phyloP scores from a whole-genome alignment of 2,113 vertebrate species.

The Nycticebus coucang region DNA sequence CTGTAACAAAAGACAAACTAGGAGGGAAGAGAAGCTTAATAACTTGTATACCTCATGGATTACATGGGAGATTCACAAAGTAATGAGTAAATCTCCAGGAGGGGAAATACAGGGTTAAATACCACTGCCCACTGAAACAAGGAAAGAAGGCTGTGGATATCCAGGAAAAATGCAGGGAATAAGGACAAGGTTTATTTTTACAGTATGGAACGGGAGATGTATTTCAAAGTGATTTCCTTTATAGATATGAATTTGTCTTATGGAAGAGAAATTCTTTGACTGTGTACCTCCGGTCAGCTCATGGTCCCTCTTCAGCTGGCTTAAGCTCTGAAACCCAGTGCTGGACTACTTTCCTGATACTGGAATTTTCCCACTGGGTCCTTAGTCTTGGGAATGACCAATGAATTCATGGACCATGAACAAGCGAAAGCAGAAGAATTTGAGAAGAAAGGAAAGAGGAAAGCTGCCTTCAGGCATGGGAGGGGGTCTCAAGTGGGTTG shows the following conservation, averaged over 20 bases:
- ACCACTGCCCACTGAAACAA: neutral
- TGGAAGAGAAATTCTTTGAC: neutral
- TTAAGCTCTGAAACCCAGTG: neutral
- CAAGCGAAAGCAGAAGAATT: no score
- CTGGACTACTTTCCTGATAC: fast-evolving
- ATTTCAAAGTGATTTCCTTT: neutral
- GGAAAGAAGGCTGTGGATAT: neutral
- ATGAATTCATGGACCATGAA: no score
- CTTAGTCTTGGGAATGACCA: no score
- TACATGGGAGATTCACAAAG: neutral
- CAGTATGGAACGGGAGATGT: no score
- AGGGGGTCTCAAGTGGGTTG: no score
- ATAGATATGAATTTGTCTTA: neutral
- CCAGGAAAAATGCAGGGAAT: neutral
- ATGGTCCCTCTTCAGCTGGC: neutral
- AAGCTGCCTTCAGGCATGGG: no score
- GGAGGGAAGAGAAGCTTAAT: neutral
- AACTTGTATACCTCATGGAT: neutral
- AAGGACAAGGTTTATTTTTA: neutral
- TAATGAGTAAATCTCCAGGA: neutral
- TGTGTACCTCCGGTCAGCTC: neutral
- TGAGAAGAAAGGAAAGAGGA: no score
- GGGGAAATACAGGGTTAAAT: neutral
- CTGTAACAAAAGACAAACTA: neutral
- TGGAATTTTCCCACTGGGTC: no score